Conservation (phyloP, 2,888 invertebrate species). For the Oegoconia quadripuncta region DNA sequence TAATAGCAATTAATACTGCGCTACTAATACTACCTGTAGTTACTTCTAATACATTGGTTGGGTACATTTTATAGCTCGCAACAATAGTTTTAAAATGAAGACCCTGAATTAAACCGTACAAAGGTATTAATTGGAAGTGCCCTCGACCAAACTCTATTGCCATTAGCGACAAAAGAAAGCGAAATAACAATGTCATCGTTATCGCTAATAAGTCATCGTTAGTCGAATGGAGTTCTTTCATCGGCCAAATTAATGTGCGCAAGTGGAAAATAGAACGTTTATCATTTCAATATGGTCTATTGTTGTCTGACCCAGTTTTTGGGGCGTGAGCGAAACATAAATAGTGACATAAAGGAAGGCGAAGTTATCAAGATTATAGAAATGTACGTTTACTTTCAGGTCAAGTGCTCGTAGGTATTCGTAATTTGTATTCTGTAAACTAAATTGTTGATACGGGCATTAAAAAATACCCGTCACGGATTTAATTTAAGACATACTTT, state of each 20-base stretch:
- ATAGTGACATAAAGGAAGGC: conserved; percentile 13
- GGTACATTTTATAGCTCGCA: no score
- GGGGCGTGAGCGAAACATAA: conserved; percentile 17
- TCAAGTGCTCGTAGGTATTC: neutral
- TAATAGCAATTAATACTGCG: no score
- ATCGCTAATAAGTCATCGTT: conserved; percentile 65
- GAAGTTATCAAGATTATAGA: conserved; percentile 8
- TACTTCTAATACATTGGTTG: no score
- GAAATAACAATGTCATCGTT: conserved; percentile 52
- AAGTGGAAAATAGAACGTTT: conserved; percentile 42
- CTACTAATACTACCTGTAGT: no score
- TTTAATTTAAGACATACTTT: no score
- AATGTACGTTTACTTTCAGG: conserved; percentile 3
- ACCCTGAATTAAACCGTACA: no score
- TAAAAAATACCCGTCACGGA: no score
- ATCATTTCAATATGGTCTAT: conserved; percentile 32
- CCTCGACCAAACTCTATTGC: neutral
- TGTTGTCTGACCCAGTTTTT: conserved; percentile 32
- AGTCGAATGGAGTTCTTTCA: conserved; percentile 55
- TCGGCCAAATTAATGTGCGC: conserved; percentile 35
- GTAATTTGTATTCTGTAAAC: neutral
- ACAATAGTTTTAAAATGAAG: no score
- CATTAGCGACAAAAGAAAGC: conserved; percentile 36
- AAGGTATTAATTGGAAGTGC: no score
- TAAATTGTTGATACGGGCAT: neutral